Conservation (phyloP, 2,113 vertebrate species). For the Sclerurus mexicanus region DNA sequence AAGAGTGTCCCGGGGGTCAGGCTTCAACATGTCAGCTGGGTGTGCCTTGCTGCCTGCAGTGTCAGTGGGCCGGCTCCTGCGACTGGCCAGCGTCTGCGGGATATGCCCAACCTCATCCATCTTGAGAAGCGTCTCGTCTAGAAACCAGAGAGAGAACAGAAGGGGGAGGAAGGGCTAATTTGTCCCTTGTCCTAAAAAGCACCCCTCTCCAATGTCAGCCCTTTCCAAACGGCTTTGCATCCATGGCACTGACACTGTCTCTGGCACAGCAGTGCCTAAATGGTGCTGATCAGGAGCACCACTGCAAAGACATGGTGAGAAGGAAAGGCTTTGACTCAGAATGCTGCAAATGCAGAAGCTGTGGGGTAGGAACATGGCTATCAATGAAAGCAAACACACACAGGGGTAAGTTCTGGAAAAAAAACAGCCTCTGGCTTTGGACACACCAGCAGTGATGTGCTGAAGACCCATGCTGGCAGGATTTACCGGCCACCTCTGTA, state of each 20-base stretch:
- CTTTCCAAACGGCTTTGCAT: background rate
- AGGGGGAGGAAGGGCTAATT: background rate
- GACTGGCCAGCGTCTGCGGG: constrained; percentile 85
- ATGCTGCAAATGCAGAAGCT: background rate
- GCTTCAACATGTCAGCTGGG: constrained; percentile 82
- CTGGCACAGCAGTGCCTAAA: background rate
- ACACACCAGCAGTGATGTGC: background rate
- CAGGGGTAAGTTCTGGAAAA: background rate
- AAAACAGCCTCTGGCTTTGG: background rate
- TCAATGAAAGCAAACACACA: background rate
- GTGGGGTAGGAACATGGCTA: background rate
- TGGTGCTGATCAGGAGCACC: background rate
- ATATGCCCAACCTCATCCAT: constrained; percentile 85
- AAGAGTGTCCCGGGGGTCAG: constrained; percentile 84
- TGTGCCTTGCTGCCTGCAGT: background rate
- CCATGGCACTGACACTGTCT: background rate
- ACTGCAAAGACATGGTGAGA: background rate
- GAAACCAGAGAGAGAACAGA: background rate
- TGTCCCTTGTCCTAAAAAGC: background rate
- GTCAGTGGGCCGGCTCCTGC: background rate
- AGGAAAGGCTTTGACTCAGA: background rate
- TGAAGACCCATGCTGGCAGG: background rate
- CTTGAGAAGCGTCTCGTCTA: constrained; percentile 84
- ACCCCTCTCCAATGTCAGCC: background rate
- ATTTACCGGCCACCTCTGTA: background rate